Percentiles rank a stretch among this genome's conserved stretches.
These are phyloP conservation scores for Agapostemon virescens DNA, from an alignment of 2,888 invertebrate species.

Conservation along the genomic window DNA sequence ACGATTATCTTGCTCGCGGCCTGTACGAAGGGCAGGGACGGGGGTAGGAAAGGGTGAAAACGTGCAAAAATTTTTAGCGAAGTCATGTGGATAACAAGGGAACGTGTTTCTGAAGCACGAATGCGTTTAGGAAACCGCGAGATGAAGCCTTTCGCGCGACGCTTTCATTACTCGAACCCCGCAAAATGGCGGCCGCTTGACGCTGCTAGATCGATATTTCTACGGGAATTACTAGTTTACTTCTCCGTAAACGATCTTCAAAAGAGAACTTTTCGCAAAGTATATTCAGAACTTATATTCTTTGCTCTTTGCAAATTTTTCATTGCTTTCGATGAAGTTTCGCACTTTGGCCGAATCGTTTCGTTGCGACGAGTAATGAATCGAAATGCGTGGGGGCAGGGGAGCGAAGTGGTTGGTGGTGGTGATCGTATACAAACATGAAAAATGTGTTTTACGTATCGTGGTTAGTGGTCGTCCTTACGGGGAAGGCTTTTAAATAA, in stretches of 20 bases:
- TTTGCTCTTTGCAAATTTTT: too few relatives aligned
- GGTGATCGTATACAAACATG: conserved; percentile 28
- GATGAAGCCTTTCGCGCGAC: background rate
- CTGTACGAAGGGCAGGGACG: background rate
- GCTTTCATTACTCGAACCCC: background rate
- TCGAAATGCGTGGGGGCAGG: conserved; percentile 22
- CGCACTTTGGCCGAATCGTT: background rate
- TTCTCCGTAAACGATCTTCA: background rate
- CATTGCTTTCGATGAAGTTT: background rate
- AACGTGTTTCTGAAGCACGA: background rate
- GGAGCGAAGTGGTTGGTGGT: background rate
- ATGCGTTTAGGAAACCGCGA: background rate
- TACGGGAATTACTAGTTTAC: background rate
- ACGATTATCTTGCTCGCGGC: conserved; percentile 7
- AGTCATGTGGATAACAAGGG: background rate
- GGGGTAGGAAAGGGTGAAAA: too few relatives aligned
- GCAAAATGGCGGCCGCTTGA: background rate
- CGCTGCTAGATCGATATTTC: background rate
- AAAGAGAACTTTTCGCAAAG: background rate
- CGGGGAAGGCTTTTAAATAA: conserved; percentile 25
- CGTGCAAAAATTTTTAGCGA: background rate
- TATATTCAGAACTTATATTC: too few relatives aligned
- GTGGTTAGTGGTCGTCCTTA: conserved; percentile 8
- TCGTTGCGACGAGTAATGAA: background rate
- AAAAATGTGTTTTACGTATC: conserved; percentile 25